These are phyloP conservation scores for Probaryconus sp. DNA, from an alignment of 1,140 invertebrate genomes.

Conservation along the genomic window DNA sequence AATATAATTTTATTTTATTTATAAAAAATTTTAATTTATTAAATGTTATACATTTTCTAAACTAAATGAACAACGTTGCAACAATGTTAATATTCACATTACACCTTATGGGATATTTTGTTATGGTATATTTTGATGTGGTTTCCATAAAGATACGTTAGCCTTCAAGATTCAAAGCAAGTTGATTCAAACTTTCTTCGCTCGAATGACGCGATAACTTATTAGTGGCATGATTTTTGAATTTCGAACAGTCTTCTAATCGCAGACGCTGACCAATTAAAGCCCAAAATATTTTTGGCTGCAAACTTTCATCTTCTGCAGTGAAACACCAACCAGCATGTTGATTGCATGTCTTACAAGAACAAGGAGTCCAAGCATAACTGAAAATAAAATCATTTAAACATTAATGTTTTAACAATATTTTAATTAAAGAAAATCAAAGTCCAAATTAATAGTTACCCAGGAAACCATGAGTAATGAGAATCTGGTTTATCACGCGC, in stretches of 20 bases:
- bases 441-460: slow-evolving; percentile 46
- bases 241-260: slow-evolving; percentile 10
- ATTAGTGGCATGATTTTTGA: neutral
- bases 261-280: slow-evolving; percentile 33
- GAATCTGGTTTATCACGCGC: slow-evolving; percentile 7
- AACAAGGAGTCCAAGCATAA: slow-evolving; percentile 29
- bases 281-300: slow-evolving; percentile 42
- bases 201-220: no score
- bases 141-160: no score
- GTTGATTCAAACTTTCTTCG: slow-evolving; percentile 7
- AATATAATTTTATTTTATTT: neutral
- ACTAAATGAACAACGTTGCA: slow-evolving; percentile 3
- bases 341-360: slow-evolving; percentile 21
- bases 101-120: no score
- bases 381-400: slow-evolving; percentile 31
- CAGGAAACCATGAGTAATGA: slow-evolving; percentile 58
- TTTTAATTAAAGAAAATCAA: neutral
- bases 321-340: slow-evolving; percentile 45
- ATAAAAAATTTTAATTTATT: slow-evolving; percentile 3
- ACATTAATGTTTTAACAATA: neutral
- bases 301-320: slow-evolving; percentile 24
- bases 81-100: neutral
- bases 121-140: no score
- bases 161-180: slow-evolving; percentile 1
- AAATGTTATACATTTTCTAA: neutral